Percentiles rank a stretch among this genome's conserved stretches.
Conservation (phyloP, 1,140 invertebrate species). For the Delia radicum region DNA sequence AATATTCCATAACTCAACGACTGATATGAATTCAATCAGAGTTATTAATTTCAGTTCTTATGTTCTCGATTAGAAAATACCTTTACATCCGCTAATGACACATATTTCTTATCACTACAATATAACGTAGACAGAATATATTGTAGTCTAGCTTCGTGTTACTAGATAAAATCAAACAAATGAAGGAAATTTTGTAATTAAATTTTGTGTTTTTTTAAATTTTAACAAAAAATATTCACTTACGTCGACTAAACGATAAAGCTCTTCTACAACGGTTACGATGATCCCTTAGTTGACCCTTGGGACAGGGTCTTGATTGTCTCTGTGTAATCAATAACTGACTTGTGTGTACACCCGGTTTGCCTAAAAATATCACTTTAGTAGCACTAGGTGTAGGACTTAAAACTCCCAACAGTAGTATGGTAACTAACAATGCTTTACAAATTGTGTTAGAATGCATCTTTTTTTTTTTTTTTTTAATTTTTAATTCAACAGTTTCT, state of each 20-base stretch:
- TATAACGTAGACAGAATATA: neutral
- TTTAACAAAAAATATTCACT: constrained; percentile 17
- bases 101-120: neutral
- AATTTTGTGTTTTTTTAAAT: too few relatives aligned
- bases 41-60: too few relatives aligned
- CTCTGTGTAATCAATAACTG: constrained; percentile 42
- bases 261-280: constrained; percentile 48
- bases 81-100: neutral
- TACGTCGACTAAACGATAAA: constrained; percentile 40
- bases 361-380: constrained; percentile 42
- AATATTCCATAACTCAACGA: too few relatives aligned
- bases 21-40: too few relatives aligned
- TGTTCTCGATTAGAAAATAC: too few relatives aligned
- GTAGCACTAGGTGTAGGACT: constrained; percentile 29
- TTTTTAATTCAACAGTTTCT: too few relatives aligned
- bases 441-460: constrained; percentile 24
- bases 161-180: neutral
- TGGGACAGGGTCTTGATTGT: constrained; percentile 38
- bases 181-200: neutral
- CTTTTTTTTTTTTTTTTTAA: neutral
- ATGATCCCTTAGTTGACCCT: constrained; percentile 47
- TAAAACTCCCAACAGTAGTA: constrained; percentile 31
- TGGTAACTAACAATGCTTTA: neutral
- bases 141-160: neutral
- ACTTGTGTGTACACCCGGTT: constrained; percentile 32